Conservation (phyloP, 2,888 invertebrate species). For the Cerceris ruficornis region DNA sequence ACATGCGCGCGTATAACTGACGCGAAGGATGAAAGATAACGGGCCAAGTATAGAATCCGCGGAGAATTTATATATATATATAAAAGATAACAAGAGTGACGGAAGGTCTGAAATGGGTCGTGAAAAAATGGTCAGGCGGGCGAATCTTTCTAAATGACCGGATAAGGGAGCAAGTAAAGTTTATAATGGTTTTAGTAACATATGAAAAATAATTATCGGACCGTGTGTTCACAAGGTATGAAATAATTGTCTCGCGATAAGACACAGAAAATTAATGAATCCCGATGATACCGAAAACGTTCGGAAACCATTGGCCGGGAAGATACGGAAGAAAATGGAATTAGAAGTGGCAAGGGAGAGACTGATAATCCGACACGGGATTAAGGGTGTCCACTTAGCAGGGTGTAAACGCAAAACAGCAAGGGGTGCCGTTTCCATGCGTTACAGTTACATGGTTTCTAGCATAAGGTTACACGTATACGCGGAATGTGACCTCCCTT, state of each 20-base stretch:
- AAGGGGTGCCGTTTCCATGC: constrained; percentile 51
- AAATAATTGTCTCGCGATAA: neutral
- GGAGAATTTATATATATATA: constrained; percentile 31
- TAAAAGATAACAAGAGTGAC: constrained; percentile 31
- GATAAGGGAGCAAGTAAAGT: neutral
- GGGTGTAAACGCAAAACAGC: constrained; percentile 67
- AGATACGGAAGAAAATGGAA: constrained; percentile 22
- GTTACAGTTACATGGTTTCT: constrained; percentile 25
- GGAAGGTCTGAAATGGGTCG: constrained; percentile 7
- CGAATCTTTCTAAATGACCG: constrained; percentile 1
- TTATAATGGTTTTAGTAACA: neutral
- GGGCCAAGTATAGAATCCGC: constrained; percentile 37
- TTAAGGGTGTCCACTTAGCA: constrained; percentile 69
- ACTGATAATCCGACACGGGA: constrained; percentile 60
- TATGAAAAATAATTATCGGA: neutral
- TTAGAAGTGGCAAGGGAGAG: constrained; percentile 11
- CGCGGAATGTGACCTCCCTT: constrained; percentile 35
- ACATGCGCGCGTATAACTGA: constrained; percentile 33
- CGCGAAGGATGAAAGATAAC: constrained; percentile 30
- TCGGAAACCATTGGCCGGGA: neutral
- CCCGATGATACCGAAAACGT: neutral
- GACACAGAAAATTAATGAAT: neutral
- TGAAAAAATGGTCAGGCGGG: constrained; percentile 2
- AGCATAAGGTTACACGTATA: neutral
- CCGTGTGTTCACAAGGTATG: neutral